Evolutionary conservation across 2,797 vertebrate species (phyloP), one percentile per base, ranked within the genome.

Genomic region (Arrhamphus sclerolepis): DNA sequence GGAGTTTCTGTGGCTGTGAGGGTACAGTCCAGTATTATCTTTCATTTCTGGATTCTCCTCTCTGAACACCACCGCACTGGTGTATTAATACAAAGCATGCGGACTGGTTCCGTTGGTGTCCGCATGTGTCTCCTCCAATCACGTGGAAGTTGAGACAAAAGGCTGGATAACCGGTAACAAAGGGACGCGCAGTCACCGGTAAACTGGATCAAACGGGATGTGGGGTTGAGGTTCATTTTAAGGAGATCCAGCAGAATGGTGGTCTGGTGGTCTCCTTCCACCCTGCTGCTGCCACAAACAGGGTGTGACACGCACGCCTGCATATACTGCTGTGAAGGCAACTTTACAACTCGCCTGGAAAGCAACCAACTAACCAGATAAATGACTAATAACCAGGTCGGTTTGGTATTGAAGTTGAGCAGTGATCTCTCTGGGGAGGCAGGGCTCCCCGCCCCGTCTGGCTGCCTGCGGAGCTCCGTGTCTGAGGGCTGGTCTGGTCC

Each of bases 241-340:
- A 51, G 9, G 21, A 40, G 4, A 54, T 24, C 2, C 21, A 53
- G 31, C 29, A 13, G 11, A n/a, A 42, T n/a, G 41, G 3, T 7
- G 41, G 41, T 6, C 3, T n/a, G 42, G 62, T 16, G 65, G 38
- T 47, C 28, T 46, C 13, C 49, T 62, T 49, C 56, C 71, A 7
- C 57, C 65, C 66, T 17, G 48, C 18, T 54, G 51, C 48, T 34
- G 53, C 65, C 66, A 48, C 10, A 86, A 87, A 83, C 83, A 70
- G 90, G 90, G 89, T 90, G 90, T 92, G 89, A 93, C 88, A 79
- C 79, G 43, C 64, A 46, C 40, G 29, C 19, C 59, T 11, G 22
- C n/a, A 43, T 7, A 34, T 19, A 7, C 28, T 51, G 6, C 28
- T 49, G 51, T 46, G 43, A 46, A 75, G 16, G 42, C 28, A 73